Percentiles rank a stretch among this genome's conserved stretches.
Conservation (phyloP, 2,113 vertebrate species). For the Cyanoliseus patagonus region DNA sequence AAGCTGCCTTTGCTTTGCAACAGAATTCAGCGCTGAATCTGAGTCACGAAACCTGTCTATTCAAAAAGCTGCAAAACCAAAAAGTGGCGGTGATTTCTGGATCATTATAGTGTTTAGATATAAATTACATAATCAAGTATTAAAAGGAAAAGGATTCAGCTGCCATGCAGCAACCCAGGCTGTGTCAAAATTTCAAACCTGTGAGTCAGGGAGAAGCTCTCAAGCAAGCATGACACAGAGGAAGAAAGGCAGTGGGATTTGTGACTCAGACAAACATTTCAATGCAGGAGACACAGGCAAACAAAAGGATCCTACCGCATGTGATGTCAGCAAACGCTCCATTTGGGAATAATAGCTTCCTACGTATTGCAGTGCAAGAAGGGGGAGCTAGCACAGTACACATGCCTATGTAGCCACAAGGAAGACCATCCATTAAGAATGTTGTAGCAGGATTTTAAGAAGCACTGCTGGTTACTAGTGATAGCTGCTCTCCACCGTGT, state of each 20-base stretch:
- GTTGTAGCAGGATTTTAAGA: neutral
- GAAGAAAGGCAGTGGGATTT: neutral
- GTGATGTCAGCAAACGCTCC: constrained; percentile 70
- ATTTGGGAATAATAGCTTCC: constrained; percentile 62
- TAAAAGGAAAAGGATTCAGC: neutral
- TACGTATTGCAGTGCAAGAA: constrained; percentile 36
- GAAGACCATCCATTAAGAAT: constrained; percentile 22
- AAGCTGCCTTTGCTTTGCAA: constrained; percentile 32
- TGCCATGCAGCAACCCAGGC: constrained; percentile 29
- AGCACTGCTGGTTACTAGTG: neutral
- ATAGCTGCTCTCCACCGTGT: neutral
- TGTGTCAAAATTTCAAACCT: constrained; percentile 17
- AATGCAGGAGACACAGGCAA: constrained; percentile 60
- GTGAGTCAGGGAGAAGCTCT: constrained; percentile 59
- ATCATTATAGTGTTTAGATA: neutral
- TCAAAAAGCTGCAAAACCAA: neutral
- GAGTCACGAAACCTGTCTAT: constrained; percentile 11
- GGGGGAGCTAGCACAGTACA: neutral
- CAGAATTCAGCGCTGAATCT: constrained; percentile 1
- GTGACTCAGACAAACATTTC: constrained; percentile 69
- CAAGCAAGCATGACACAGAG: constrained; percentile 38
- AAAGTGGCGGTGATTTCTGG: neutral
- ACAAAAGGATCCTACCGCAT: constrained; percentile 64
- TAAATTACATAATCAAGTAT: constrained; percentile 44
- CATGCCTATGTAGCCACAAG: constrained; percentile 18